A percentile compares a stretch with the other conserved stretches of the same genome.
phyloP scores from a whole-genome alignment of 2,797 vertebrate genomes.

The Petrocephalus sullivani region DNA sequence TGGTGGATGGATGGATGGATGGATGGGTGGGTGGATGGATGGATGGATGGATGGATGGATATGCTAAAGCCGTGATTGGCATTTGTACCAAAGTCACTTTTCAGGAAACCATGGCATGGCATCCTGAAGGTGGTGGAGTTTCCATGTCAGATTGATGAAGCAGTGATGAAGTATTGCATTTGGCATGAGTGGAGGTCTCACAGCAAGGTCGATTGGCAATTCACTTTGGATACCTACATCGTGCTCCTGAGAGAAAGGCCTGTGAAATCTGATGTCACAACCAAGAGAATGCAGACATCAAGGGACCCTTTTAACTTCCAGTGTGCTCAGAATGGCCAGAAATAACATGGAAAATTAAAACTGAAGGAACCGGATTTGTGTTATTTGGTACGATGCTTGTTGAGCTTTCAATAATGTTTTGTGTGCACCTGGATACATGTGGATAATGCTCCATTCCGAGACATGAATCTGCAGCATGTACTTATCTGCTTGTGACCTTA shows the following conservation, averaged over 20 bases:
- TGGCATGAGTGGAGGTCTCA: neutral
- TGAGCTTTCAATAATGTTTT: neutral
- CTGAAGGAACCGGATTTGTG: neutral
- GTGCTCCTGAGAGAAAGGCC: neutral
- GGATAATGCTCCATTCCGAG: neutral
- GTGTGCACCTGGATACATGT: neutral
- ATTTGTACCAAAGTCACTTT: neutral
- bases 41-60: neutral
- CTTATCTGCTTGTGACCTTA: neutral
- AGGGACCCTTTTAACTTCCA: neutral
- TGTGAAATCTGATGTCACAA: neutral
- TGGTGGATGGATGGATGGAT: neutral
- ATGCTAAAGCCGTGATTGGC: neutral
- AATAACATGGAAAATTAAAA: neutral
- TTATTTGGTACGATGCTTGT: neutral
- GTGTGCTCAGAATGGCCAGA: neutral
- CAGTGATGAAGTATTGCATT: neutral
- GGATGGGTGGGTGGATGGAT: neutral
- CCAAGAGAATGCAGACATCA: neutral
- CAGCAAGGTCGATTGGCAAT: neutral
- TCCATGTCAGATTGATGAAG: neutral
- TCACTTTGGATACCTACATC: neutral
- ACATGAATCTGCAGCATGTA: neutral
- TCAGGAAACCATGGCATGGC: neutral
- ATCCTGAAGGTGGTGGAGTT: neutral